Evolutionary conservation across 2,797 vertebrate genomes (phyloP).

Genomic region (Nannoperca obscura): DNA sequence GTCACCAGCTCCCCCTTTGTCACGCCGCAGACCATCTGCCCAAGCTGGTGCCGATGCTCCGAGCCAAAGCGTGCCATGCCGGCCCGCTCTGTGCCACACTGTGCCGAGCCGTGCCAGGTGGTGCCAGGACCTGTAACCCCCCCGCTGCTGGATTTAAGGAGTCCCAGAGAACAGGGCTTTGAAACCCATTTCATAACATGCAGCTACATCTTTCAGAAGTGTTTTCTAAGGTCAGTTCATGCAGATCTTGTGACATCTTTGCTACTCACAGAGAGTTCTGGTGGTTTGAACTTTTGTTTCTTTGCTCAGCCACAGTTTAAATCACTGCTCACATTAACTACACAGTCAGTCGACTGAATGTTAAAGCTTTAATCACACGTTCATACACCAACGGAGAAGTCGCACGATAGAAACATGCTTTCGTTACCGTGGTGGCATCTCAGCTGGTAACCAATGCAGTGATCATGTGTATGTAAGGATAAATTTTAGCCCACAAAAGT

Average conservation of each 20-base stretch:
- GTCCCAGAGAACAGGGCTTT: background rate
- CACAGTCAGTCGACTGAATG: background rate
- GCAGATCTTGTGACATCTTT: background rate
- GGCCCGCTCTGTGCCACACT: background rate
- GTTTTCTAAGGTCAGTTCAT: background rate
- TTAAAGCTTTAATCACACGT: background rate
- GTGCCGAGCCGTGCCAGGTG: conserved; percentile 16
- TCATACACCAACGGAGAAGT: background rate
- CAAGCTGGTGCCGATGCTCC: conserved; percentile 26
- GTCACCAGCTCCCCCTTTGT: conserved; percentile 58
- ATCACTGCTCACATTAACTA: background rate
- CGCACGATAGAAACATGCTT: background rate
- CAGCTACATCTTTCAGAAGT: background rate
- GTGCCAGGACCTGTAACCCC: background rate
- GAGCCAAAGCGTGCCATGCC: conserved; percentile 44
- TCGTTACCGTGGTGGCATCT: background rate
- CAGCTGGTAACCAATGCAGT: background rate
- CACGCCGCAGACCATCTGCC: conserved; percentile 69
- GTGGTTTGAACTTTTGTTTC: background rate
- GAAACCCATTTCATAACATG: background rate
- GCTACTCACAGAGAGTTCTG: background rate
- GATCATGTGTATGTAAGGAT: background rate
- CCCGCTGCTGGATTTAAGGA: conserved; percentile 13
- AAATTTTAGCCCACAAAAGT: too few species aligned
- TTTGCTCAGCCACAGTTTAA: too few species aligned